phyloP scores from a whole-genome alignment of 2,113 vertebrate genomes.

The Neogale vison region DNA sequence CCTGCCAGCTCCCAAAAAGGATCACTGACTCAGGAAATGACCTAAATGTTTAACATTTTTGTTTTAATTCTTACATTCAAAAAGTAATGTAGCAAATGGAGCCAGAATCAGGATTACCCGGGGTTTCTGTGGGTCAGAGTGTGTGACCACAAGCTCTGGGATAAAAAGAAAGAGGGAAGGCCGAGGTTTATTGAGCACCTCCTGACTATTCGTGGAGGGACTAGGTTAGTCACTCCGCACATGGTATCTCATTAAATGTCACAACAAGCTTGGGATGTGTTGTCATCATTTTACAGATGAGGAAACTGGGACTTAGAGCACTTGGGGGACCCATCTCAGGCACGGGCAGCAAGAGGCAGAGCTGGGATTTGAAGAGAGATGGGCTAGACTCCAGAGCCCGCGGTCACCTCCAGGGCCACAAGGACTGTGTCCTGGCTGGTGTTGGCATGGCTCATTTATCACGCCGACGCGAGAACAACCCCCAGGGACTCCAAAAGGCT shows the following conservation, averaged over 20 bases:
- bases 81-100: neutral
- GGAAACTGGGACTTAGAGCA: neutral
- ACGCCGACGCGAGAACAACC: neutral
- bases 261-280: neutral
- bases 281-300: neutral
- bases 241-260: neutral
- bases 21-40: conserved; percentile 26
- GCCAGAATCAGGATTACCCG: neutral
- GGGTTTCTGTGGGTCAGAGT: neutral
- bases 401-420: neutral
- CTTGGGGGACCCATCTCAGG: neutral
- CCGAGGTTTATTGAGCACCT: neutral
- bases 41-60: conserved; percentile 13
- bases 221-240: neutral
- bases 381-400: neutral
- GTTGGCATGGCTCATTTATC: neutral
- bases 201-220: neutral
- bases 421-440: neutral
- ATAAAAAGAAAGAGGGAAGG: neutral
- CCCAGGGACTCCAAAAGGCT: neutral
- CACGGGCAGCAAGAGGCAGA: neutral
- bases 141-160: neutral
- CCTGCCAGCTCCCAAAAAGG: neutral
- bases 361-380: neutral
- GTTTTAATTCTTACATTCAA: conserved; percentile 16